Conservation (phyloP, 2,113 vertebrate genomes). For the Engraulis encrasicolus region DNA sequence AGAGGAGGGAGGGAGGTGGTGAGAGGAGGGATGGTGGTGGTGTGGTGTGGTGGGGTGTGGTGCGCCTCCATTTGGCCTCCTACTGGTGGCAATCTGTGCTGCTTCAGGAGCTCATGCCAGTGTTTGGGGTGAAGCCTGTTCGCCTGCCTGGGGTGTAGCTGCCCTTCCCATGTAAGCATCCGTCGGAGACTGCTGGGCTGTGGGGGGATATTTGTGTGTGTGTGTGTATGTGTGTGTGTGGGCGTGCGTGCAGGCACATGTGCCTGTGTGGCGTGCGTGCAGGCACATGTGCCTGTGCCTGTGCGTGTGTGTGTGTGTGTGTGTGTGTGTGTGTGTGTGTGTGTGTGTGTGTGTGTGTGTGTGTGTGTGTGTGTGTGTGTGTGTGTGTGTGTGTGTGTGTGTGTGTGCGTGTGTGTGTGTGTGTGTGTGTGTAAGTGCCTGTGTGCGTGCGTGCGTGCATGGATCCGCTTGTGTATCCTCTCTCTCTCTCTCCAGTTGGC, state of each 20-base stretch:
- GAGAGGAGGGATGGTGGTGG: too few relatives aligned
- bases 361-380: too few relatives aligned
- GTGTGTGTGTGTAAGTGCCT: too few relatives aligned
- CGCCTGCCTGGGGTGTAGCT: neutral
- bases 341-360: too few relatives aligned
- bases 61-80: neutral
- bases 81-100: constrained; percentile 1
- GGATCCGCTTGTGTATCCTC: too few relatives aligned
- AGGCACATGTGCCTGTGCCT: too few relatives aligned
- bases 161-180: neutral
- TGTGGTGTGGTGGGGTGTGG: neutral
- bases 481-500: constrained; percentile 15
- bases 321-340: neutral
- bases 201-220: too few relatives aligned
- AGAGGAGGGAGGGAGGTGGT: too few relatives aligned
- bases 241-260: too few relatives aligned
- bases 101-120: constrained; percentile 12
- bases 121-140: neutral
- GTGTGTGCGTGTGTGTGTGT: too few relatives aligned
- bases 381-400: too few relatives aligned
- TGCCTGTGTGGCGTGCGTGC: too few relatives aligned
- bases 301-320: neutral
- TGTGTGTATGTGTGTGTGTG: neutral
- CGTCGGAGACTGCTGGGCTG: neutral
- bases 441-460: neutral